A percentile compares a stretch with the other conserved stretches of the same genome.
These are phyloP conservation scores for Pogonomyrmex californicus DNA, from an alignment of 1,140 invertebrate species.

Conservation along the genomic window DNA sequence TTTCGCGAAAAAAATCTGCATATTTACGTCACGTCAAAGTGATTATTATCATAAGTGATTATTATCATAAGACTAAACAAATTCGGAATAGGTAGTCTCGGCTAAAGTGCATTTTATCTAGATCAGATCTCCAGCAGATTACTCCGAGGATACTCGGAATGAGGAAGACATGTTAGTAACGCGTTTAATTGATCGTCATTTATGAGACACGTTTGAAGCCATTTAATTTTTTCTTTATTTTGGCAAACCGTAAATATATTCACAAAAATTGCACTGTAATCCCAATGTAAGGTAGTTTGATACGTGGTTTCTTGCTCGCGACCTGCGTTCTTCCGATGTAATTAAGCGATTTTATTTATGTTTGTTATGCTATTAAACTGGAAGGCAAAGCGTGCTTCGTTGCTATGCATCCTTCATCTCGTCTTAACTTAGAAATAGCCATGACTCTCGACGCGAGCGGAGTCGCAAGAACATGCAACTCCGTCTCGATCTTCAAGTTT, in stretches of 20 bases:
- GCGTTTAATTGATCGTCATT: slow-evolving; percentile 47
- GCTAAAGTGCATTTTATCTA: slow-evolving; percentile 15
- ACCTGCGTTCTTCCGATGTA: slow-evolving; percentile 31
- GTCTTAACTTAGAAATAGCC: slow-evolving; percentile 18
- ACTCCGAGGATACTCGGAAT: slow-evolving; percentile 23
- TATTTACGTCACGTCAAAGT: neutral
- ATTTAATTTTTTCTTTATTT: slow-evolving; percentile 31
- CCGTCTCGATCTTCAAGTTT: slow-evolving; percentile 32
- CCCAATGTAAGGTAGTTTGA: slow-evolving; percentile 29
- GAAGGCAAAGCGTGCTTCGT: slow-evolving; percentile 17
- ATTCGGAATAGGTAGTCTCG: neutral
- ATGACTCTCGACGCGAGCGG: neutral
- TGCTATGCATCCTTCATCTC: neutral
- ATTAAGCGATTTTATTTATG: slow-evolving; percentile 60
- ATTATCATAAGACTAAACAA: neutral
- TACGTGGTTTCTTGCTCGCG: slow-evolving; percentile 51
- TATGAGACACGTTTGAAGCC: slow-evolving; percentile 36
- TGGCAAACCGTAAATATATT: slow-evolving; percentile 53
- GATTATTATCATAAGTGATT: neutral
- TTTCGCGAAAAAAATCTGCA: neutral
- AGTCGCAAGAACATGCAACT: neutral
- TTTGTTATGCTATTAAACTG: slow-evolving; percentile 49
- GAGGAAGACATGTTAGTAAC: slow-evolving; percentile 44
- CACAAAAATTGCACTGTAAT: slow-evolving; percentile 52
- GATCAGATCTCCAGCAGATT: slow-evolving; percentile 17